Evolutionary conservation across 1,140 invertebrate genomes (phyloP), one percentile per base, ranked within the genome.

Genomic region (Bombus superbus): DNA sequence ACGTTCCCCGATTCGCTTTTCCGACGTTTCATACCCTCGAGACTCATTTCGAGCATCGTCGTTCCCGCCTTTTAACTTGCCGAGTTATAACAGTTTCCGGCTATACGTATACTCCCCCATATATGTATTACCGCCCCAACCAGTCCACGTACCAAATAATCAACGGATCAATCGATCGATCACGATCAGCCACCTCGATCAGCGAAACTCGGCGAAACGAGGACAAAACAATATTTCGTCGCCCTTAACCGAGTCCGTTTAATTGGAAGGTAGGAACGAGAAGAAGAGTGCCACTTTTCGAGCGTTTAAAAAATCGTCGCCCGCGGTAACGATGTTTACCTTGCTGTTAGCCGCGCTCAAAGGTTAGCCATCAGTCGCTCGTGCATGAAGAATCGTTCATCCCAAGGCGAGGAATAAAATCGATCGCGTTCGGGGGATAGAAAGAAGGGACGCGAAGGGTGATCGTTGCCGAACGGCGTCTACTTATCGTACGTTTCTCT

Each of bases 401-500:
- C 68, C 83, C 83, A 44, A 47, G 68, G 68, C 42, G 73, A 80
- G 76, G 68, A 73, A 85, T 80, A 80, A 80, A 85, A 85, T 85
- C 83, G 83, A 85, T 85, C 83, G 83, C 28, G 68, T 53, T n/a
- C 25, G 32, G 40, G 74, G 76, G 35, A 35, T 32, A 32, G 32
- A 53, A 76, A 74, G 62, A 66, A 83, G 64, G 82, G 64, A 78
- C 47, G 74, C 75, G 35, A 35, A 25, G 57, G 22, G 44, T 66
- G 10, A 76, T 83, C 42, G 28, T 57, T 5, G 59, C 35, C 47
- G 22, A 81, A 66, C 35, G 28, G 28, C 35, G 25, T 73, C 47
- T 85, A 80, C 81, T 76, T 76, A 76, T 76, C 78, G 35, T 57
- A 73, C 78, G 53, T 79, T 68, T 57, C 64, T 35, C 40, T 40